Evolutionary conservation across 2,113 vertebrate species (phyloP), one percentile per base, ranked within the genome.

Genomic region (Trichomycterus rosablanca): DNA sequence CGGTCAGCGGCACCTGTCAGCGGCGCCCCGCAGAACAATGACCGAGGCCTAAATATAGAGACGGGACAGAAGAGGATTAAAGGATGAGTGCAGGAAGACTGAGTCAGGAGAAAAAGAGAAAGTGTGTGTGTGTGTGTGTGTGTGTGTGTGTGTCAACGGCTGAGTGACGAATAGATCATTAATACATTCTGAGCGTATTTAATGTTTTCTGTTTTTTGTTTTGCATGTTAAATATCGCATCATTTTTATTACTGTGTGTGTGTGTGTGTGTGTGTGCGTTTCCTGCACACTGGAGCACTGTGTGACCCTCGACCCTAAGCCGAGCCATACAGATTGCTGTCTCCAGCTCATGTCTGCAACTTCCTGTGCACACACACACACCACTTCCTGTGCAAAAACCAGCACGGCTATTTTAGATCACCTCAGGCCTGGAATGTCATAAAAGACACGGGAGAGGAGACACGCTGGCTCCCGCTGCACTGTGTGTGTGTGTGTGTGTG

Each of bases 301-400:
- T 53, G 39, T 63, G 53, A 67, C 63, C 65, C 40, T 34, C 67
- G 63, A 71, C 59, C 59, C 59, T 59, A 30, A 63, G 63, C 58
- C 45, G 51, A 44, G 45, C 46, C 15, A 37, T 44, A 53, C 52
- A 72, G 69, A 72, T 63, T 45, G 24, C 46, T 45, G 69, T 67
- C 69, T 72, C 69, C 69, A 72, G 63, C 63, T 53, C 69, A 49
- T 72, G 63, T 67, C 63, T 37, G 20, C 52, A 52, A 46, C 64
- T 72, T 72, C 69, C 69, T 72, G 59, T 67, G 32, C 52, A 62
- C 37, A 67, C 63, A 67, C 63, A 72, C 69, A 72, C 37, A 52
- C 69, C 52, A 46, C 63, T 67, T 72, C 69, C 69, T 67, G 69
- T 63, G 39, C 58, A 66, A n/a, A 72, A n/a, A 56, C 6, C 12